A percentile compares a stretch with the other conserved stretches of the same genome.
These are phyloP conservation scores for Xenus cinereus DNA, from an alignment of 2,113 vertebrate species.

Conservation along the genomic window DNA sequence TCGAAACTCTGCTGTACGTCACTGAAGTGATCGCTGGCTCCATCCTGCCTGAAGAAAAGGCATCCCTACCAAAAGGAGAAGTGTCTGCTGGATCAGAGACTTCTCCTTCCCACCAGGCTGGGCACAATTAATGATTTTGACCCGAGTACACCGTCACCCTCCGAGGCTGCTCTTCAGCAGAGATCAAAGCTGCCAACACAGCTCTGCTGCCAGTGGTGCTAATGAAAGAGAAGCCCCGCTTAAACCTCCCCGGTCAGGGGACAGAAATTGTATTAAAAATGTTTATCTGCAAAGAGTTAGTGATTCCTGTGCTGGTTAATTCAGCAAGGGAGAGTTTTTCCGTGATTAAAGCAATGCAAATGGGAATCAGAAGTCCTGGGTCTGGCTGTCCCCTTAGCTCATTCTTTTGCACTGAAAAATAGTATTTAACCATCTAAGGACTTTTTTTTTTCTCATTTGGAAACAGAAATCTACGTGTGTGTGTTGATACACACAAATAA, in stretches of 20 bases:
- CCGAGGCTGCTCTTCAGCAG: not conserved
- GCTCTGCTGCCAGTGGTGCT: not conserved
- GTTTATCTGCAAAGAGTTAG: not conserved
- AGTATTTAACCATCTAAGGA: not conserved
- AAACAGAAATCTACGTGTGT: not conserved
- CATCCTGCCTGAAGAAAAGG: not conserved
- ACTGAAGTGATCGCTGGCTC: not conserved
- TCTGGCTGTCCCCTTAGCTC: not conserved
- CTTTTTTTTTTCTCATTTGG: not conserved
- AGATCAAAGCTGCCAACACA: not conserved
- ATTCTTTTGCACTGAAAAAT: not conserved
- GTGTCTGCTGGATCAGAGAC: not conserved
- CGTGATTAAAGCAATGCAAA: not conserved
- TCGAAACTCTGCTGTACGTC: not conserved
- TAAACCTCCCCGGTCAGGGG: not conserved
- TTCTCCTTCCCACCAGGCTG: not conserved
- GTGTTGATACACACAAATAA: not conserved
- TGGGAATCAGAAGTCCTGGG: not conserved
- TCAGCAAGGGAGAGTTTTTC: not conserved
- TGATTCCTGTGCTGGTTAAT: not conserved
- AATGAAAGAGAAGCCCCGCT: rapidly evolving
- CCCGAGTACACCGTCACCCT: not conserved
- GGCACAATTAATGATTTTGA: not conserved
- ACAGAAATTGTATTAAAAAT: not conserved
- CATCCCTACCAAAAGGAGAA: not conserved